A percentile compares a stretch with the other conserved stretches of the same genome.
These are phyloP conservation scores for Zophobas atratus DNA, from an alignment of 1,140 invertebrate species.

Conservation along the genomic window DNA sequence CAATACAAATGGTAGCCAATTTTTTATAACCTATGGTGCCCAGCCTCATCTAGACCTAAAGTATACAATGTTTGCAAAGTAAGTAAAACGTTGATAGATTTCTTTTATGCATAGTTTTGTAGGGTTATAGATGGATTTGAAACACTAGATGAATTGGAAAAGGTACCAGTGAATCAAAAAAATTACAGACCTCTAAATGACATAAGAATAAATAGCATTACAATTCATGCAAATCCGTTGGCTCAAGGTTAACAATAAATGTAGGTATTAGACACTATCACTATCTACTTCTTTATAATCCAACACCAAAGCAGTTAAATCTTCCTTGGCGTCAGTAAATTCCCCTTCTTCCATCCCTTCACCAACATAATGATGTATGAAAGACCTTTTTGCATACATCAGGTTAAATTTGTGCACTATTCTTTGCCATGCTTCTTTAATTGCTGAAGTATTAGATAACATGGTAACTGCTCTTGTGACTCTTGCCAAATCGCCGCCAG, in stretches of 20 bases:
- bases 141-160: slow-evolving; percentile 95
- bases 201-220: slow-evolving; percentile 88
- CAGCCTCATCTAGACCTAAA: slow-evolving; percentile 98
- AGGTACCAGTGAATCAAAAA: slow-evolving; percentile 94
- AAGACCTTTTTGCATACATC: slow-evolving; percentile 83
- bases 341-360: slow-evolving; percentile 87
- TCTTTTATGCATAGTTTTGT: slow-evolving; percentile 67
- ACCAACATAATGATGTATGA: slow-evolving; percentile 84
- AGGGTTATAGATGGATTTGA: slow-evolving; percentile 99
- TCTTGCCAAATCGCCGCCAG: slow-evolving; percentile 74
- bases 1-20: slow-evolving; percentile 99
- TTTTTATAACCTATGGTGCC: slow-evolving; percentile 95
- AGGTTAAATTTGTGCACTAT: slow-evolving; percentile 80
- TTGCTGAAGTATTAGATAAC: slow-evolving; percentile 84
- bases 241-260: slow-evolving; percentile 69
- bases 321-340: slow-evolving; percentile 79
- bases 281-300: slow-evolving; percentile 76
- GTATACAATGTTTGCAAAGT: slow-evolving; percentile 98
- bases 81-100: slow-evolving; percentile 65
- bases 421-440: slow-evolving; percentile 80
- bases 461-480: slow-evolving; percentile 80
- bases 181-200: slow-evolving; percentile 90
- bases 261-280: slow-evolving; percentile 45
- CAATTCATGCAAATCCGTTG: slow-evolving; percentile 97
- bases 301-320: slow-evolving; percentile 79